Evolutionary conservation across 2,113 vertebrate species (phyloP).

Genomic region (Rattus rattus): DNA sequence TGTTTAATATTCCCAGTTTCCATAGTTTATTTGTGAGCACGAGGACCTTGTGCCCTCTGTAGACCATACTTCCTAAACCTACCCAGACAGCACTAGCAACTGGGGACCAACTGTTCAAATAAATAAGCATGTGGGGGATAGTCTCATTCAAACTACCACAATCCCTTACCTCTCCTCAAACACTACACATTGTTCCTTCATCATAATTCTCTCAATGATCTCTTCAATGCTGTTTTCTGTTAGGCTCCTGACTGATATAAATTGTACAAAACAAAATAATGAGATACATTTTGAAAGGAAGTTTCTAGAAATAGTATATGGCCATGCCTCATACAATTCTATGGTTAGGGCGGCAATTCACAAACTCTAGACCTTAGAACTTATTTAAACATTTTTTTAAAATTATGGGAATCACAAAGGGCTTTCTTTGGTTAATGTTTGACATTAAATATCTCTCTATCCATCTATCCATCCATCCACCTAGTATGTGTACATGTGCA

Average conservation of each 20-base stretch:
- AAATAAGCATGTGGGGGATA: background rate
- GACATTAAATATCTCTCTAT: background rate
- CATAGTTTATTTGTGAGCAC: background rate
- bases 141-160: background rate
- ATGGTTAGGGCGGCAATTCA: background rate
- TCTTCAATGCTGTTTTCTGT: background rate
- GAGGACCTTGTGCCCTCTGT: background rate
- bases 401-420: background rate
- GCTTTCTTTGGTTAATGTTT: background rate
- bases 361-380: background rate
- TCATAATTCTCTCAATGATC: background rate
- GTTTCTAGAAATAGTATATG: background rate
- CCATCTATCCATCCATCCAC: background rate
- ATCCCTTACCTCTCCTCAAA: background rate
- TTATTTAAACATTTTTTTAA: background rate
- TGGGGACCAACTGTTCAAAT: background rate
- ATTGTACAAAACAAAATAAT: conserved; percentile 16
- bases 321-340: background rate
- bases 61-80: background rate
- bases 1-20: background rate
- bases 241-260: background rate
- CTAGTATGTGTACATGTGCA: background rate
- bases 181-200: background rate
- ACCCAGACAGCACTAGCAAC: no score
- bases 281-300: background rate